Percentiles rank a stretch among this genome's conserved stretches.
Conservation (phyloP, 2,113 vertebrate species). For the Gorilla gorilla region DNA sequence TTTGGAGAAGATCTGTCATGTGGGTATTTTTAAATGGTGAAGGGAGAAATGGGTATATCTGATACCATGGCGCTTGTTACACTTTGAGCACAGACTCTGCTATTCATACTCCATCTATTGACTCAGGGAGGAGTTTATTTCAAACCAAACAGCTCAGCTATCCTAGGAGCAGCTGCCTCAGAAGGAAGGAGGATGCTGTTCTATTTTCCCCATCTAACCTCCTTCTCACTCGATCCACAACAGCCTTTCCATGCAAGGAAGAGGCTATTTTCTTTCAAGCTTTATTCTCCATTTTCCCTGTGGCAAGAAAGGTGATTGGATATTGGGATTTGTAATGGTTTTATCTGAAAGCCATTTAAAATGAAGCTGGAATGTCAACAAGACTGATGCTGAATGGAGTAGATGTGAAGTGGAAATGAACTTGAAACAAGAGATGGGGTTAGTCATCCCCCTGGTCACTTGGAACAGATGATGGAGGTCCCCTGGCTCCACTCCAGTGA, state of each 20-base stretch:
- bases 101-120: background rate
- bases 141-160: background rate
- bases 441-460: background rate
- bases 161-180: background rate
- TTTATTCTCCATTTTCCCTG: background rate
- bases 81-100: background rate
- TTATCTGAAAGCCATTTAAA: conserved; percentile 49
- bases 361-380: conserved; percentile 13
- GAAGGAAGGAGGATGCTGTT: background rate
- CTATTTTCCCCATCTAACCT: background rate
- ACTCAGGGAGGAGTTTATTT: background rate
- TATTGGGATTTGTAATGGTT: conserved; percentile 47
- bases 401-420: conserved; percentile 25
- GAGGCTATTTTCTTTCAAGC: background rate
- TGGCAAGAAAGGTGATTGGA: conserved; percentile 10
- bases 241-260: background rate
- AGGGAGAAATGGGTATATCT: background rate
- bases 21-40: background rate
- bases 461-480: background rate
- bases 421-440: background rate
- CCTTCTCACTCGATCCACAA: background rate
- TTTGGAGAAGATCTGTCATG: too few species aligned
- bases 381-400: background rate
- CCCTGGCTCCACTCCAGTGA: background rate
- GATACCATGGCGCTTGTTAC: background rate